These are phyloP conservation scores for Acanthurus tractus DNA, from an alignment of 2,797 vertebrate species.

Conservation along the genomic window DNA sequence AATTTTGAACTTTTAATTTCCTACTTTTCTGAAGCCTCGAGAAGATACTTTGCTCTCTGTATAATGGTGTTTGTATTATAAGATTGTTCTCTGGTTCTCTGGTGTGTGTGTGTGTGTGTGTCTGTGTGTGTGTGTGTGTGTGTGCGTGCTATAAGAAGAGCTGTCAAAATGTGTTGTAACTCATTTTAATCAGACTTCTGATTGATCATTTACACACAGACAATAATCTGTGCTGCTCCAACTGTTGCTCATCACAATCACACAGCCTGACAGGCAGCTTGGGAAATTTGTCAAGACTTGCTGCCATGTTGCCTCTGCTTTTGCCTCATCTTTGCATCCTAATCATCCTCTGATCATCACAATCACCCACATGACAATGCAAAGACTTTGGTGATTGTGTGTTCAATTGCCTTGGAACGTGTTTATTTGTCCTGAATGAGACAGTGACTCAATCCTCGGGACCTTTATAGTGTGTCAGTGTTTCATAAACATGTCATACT, in stretches of 20 bases:
- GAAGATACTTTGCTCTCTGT: conserved; percentile 26
- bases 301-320: conserved; percentile 9
- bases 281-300: not conserved
- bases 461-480: conserved; percentile 38
- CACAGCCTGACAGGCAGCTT: conserved; percentile 1
- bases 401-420: conserved; percentile 40
- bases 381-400: conserved; percentile 30
- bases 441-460: conserved; percentile 35
- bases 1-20: conserved; percentile 32
- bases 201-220: conserved; percentile 36
- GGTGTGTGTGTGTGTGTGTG: no score
- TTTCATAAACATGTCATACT: conserved; percentile 61
- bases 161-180: conserved; percentile 41
- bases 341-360: conserved; percentile 15
- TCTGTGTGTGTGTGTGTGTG: not conserved
- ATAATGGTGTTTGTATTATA: conserved; percentile 46
- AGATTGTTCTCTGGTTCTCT: conserved; percentile 42
- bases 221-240: conserved; percentile 36
- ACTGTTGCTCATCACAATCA: conserved; percentile 36
- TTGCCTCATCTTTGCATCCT: not conserved
- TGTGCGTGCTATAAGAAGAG: conserved; percentile 31
- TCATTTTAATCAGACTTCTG: conserved; percentile 48
- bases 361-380: conserved; percentile 22
- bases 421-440: conserved; percentile 41
- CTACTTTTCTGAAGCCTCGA: conserved; percentile 37